Conservation (phyloP, 2,888 invertebrate species). For the Acleris laterana region DNA sequence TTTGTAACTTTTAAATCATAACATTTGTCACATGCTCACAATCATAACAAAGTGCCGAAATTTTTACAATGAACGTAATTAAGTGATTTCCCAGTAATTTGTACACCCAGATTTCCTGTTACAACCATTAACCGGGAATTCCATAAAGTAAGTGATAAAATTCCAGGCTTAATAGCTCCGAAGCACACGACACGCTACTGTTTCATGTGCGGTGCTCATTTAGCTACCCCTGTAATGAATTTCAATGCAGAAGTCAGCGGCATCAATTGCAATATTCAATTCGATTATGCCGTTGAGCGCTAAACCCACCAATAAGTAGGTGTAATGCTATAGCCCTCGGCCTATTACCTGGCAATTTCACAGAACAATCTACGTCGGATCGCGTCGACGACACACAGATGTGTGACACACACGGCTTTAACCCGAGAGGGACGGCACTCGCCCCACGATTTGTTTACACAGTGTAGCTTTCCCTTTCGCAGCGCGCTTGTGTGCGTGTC, state of each 20-base stretch:
- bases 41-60: slow-evolving; percentile 5
- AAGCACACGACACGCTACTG: slow-evolving; percentile 22
- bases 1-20: neutral
- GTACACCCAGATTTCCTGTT: slow-evolving; percentile 28
- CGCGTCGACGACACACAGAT: slow-evolving; percentile 77
- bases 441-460: slow-evolving; percentile 81
- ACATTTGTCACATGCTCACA: neutral
- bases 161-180: slow-evolving; percentile 23
- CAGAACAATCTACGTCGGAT: slow-evolving; percentile 81
- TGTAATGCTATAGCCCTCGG: slow-evolving; percentile 81
- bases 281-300: slow-evolving; percentile 75
- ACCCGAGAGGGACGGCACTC: slow-evolving; percentile 75
- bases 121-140: slow-evolving; percentile 19
- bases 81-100: slow-evolving; percentile 20
- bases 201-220: slow-evolving; percentile 33
- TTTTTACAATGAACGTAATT: slow-evolving; percentile 21
- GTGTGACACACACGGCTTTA: slow-evolving; percentile 75
- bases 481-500: slow-evolving; percentile 69
- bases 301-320: slow-evolving; percentile 80
- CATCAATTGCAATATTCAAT: slow-evolving; percentile 71
- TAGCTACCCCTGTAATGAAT: slow-evolving; percentile 35
- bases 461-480: slow-evolving; percentile 83
- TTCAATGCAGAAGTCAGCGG: slow-evolving; percentile 52
- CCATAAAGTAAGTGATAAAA: slow-evolving; percentile 26
- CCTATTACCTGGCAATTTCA: slow-evolving; percentile 85